These are phyloP conservation scores for Melitaea athalia DNA, from an alignment of 2,888 invertebrate genomes.

Conservation along the genomic window DNA sequence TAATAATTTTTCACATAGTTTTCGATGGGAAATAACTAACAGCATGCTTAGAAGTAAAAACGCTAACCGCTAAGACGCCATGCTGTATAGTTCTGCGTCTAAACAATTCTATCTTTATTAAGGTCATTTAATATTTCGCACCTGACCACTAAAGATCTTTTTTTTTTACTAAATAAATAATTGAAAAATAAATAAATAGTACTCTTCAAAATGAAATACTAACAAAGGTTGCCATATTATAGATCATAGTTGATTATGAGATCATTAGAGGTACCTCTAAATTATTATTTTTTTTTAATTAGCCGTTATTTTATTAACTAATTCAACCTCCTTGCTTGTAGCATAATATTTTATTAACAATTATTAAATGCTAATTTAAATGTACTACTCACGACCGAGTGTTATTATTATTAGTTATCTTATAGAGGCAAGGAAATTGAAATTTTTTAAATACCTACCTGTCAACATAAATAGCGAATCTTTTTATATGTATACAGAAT, in stretches of 20 bases:
- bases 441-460: conserved; percentile 14
- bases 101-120: background rate
- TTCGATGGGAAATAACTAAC: background rate
- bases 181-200: conserved; percentile 27
- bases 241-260: conserved; percentile 45
- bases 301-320: conserved; percentile 14
- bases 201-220: conserved; percentile 26
- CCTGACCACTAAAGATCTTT: background rate
- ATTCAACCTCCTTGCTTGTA: conserved; percentile 33
- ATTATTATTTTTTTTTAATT: conserved; percentile 22
- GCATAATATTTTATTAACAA: conserved; percentile 12
- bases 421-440: conserved; percentile 24
- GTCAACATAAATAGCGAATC: background rate
- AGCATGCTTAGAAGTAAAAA: background rate
- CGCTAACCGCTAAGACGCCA: background rate
- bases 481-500: background rate
- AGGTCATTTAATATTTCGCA: conserved; percentile 6
- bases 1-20: conserved; percentile 4
- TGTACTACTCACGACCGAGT: conserved; percentile 11
- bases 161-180: conserved; percentile 26
- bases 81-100: background rate
- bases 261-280: conserved; percentile 49
- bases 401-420: conserved; percentile 1
- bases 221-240: conserved; percentile 38
- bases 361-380: conserved; percentile 21